These are phyloP conservation scores for Drosophila meridiana DNA, from an alignment of 2,888 invertebrate species.

Conservation along the genomic window DNA sequence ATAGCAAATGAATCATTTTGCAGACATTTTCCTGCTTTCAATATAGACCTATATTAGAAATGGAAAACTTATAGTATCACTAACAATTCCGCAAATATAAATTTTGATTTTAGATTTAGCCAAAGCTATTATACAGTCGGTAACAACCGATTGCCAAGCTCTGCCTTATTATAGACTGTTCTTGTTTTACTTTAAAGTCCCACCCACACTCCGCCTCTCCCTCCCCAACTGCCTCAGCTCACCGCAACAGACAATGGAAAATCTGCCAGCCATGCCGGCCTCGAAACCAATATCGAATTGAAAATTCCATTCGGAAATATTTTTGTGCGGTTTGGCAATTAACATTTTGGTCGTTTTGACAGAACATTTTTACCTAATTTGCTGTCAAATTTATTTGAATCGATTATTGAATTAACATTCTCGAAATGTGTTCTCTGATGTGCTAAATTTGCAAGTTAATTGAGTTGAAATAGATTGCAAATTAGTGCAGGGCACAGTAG, in stretches of 20 bases:
- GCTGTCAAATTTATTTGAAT: slow-evolving; percentile 50
- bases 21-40: too few relatives aligned
- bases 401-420: slow-evolving; percentile 42
- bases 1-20: too few relatives aligned
- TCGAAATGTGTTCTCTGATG: slow-evolving; percentile 6
- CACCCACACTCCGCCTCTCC: too few relatives aligned
- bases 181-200: slow-evolving; percentile 15
- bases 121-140: neutral
- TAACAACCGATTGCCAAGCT: neutral
- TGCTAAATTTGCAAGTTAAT: slow-evolving; percentile 45
- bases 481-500: slow-evolving; percentile 1
- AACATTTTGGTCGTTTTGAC: slow-evolving; percentile 44
- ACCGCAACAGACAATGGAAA: slow-evolving; percentile 25
- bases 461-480: slow-evolving; percentile 41
- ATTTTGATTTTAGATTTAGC: too few relatives aligned
- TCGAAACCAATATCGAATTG: slow-evolving; percentile 39
- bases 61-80: too few relatives aligned
- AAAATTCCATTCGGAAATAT: slow-evolving; percentile 50
- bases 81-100: too few relatives aligned
- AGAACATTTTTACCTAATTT: slow-evolving; percentile 43
- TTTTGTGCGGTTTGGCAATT: slow-evolving; percentile 61
- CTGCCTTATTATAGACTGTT: slow-evolving; percentile 4
- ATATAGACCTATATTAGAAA: too few relatives aligned
- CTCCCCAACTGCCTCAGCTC: neutral
- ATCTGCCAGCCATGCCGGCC: slow-evolving; percentile 26